phyloP scores from a whole-genome alignment of 2,797 vertebrate species.

The Champsocephalus esox region DNA sequence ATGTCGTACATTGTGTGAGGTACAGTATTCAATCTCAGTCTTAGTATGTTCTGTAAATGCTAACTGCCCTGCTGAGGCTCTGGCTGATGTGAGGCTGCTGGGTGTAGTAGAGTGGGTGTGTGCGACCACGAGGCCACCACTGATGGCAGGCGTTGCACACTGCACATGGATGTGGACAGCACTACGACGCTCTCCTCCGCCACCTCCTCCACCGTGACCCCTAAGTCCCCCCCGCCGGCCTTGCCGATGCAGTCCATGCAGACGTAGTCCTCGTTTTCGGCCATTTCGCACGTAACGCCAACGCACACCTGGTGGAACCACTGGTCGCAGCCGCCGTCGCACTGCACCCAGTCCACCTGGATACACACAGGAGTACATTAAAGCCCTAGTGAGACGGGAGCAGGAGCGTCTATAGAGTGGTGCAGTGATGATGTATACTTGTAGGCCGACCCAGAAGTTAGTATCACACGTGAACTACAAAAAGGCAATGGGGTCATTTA shows the following conservation, averaged over 20 bases:
- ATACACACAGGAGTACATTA: not conserved
- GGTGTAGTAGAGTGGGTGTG: slow-evolving; percentile 44
- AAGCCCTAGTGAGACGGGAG: too few relatives aligned
- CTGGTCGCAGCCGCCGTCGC: slow-evolving; percentile 97
- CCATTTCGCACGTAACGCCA: slow-evolving; percentile 98
- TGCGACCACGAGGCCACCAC: slow-evolving; percentile 60
- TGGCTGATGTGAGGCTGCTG: slow-evolving; percentile 53
- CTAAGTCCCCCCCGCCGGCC: slow-evolving; percentile 49
- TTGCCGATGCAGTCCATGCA: slow-evolving; percentile 94
- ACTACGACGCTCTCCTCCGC: slow-evolving; percentile 83
- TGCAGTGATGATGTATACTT: too few relatives aligned
- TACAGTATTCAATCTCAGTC: slow-evolving; percentile 34
- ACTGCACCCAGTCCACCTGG: slow-evolving; percentile 99
- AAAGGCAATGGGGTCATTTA: too few relatives aligned
- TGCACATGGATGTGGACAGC: slow-evolving; percentile 82
- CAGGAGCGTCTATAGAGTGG: too few relatives aligned
- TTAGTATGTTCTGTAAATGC: slow-evolving; percentile 57
- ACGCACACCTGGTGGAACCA: slow-evolving; percentile 99
- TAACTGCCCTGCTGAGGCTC: slow-evolving; percentile 93
- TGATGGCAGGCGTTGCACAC: slow-evolving; percentile 55
- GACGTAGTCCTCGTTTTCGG: slow-evolving; percentile 98
- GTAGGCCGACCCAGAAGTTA: too few relatives aligned
- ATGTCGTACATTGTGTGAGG: slow-evolving; percentile 22
- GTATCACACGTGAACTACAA: too few relatives aligned
- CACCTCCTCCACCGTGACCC: slow-evolving; percentile 68